These are phyloP conservation scores for Pycnonotus jocosus DNA, from an alignment of 2,113 vertebrate species.

Conservation along the genomic window DNA sequence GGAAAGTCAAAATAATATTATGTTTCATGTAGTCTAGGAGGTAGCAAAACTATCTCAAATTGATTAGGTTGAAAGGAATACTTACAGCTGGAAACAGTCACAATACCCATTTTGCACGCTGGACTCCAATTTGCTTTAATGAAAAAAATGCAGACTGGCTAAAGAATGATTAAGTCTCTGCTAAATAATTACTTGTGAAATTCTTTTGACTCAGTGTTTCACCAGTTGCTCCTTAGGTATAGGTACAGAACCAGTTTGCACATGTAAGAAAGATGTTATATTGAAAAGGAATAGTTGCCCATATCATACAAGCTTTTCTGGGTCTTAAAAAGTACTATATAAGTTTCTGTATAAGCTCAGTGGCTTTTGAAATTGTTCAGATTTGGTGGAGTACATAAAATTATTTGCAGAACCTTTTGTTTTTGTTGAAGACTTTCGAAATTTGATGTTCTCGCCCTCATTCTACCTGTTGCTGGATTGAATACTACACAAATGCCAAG, in stretches of 20 bases:
- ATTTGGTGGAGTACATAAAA: background rate
- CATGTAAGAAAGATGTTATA: background rate
- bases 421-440: background rate
- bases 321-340: background rate
- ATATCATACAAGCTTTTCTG: background rate
- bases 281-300: background rate
- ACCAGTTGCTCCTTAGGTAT: background rate
- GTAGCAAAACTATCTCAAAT: background rate
- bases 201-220: background rate
- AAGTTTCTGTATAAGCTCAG: background rate
- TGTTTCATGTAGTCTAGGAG: background rate
- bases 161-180: background rate
- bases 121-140: background rate
- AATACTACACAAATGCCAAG: background rate
- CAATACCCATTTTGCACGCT: background rate
- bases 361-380: background rate
- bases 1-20: background rate
- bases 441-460: accelerated
- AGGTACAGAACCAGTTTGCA: background rate
- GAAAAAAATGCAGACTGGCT: background rate
- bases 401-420: background rate
- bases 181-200: background rate
- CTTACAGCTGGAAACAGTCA: background rate
- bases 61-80: background rate
- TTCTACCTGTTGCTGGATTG: background rate